Conservation (phyloP, 2,888 invertebrate species). For the Auanema freiburgensis region DNA sequence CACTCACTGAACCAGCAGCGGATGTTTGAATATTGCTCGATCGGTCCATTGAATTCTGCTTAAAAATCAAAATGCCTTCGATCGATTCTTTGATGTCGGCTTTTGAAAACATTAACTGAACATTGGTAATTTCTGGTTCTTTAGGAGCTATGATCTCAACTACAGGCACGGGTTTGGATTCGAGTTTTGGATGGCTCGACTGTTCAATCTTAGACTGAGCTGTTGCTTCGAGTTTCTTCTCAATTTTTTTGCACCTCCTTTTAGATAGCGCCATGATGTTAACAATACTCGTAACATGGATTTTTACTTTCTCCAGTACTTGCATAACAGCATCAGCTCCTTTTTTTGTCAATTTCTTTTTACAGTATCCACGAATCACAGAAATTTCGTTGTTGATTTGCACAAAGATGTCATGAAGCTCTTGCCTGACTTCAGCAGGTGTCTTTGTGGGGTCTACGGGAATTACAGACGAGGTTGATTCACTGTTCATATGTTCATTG, state of each 20-base stretch:
- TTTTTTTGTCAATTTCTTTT: constrained; percentile 48
- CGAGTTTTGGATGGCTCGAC: neutral
- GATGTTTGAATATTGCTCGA: constrained; percentile 12
- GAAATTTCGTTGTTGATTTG: constrained; percentile 59
- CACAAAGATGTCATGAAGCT: constrained; percentile 52
- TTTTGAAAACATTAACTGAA: constrained; percentile 5
- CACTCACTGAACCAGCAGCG: constrained; percentile 13
- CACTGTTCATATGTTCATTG: constrained; percentile 24
- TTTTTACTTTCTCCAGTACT: constrained; percentile 46
- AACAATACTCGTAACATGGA: constrained; percentile 45
- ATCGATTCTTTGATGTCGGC: constrained; percentile 3
- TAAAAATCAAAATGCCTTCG: constrained; percentile 22
- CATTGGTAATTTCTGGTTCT: neutral
- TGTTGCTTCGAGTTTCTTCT: neutral
- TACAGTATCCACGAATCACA: constrained; percentile 53
- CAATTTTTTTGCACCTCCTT: constrained; percentile 2
- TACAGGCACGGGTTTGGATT: neutral
- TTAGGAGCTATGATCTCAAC: neutral
- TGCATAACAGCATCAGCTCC: constrained; percentile 54
- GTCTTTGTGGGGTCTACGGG: constrained; percentile 15
- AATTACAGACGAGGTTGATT: constrained; percentile 16
- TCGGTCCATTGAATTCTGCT: constrained; percentile 20
- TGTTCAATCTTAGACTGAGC: neutral
- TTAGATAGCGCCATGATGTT: constrained; percentile 28
- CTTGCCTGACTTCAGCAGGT: constrained; percentile 26